phyloP scores from a whole-genome alignment of 1,140 invertebrate species.

The Drosophila trapezifrons region DNA sequence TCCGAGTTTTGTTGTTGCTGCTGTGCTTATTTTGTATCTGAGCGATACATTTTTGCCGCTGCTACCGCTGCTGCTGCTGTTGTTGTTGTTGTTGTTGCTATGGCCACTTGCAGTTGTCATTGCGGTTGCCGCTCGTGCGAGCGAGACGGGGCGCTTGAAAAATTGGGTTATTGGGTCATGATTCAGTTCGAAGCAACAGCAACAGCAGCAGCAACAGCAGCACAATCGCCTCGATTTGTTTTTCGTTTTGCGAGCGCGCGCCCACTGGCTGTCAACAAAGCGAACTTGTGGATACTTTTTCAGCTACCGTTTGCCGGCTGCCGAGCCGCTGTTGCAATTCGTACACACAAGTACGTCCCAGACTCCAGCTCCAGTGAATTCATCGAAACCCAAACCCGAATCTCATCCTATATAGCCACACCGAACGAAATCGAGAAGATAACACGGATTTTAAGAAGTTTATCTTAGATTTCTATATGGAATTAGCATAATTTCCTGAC shows the following conservation, averaged over 20 bases:
- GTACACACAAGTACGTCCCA: conserved; percentile 25
- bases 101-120: conserved; percentile 62
- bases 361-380: conserved; percentile 2
- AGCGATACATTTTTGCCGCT: conserved; percentile 67
- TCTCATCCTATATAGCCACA: conserved; percentile 8
- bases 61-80: conserved; percentile 34
- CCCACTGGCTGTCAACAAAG: conserved; percentile 63
- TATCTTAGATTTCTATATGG: no score
- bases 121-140: conserved; percentile 60
- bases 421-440: not conserved
- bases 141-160: conserved; percentile 58
- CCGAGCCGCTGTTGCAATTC: conserved; percentile 57
- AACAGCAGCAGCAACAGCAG: conserved; percentile 45
- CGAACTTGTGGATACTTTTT: conserved; percentile 78
- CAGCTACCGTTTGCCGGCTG: conserved; percentile 69
- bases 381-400: conserved; percentile 37
- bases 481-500: no score
- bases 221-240: conserved; percentile 77
- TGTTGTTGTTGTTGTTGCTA: conserved; percentile 22
- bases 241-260: conserved; percentile 65
- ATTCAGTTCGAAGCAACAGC: conserved; percentile 78
- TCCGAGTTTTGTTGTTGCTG: conserved; percentile 44
- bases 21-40: conserved; percentile 57
- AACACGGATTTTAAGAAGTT: no score
- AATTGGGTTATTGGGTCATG: conserved; percentile 82